A percentile compares a stretch with the other conserved stretches of the same genome.
These are phyloP conservation scores for Phalera bucephala DNA, from an alignment of 2,888 invertebrate species.

Conservation along the genomic window DNA sequence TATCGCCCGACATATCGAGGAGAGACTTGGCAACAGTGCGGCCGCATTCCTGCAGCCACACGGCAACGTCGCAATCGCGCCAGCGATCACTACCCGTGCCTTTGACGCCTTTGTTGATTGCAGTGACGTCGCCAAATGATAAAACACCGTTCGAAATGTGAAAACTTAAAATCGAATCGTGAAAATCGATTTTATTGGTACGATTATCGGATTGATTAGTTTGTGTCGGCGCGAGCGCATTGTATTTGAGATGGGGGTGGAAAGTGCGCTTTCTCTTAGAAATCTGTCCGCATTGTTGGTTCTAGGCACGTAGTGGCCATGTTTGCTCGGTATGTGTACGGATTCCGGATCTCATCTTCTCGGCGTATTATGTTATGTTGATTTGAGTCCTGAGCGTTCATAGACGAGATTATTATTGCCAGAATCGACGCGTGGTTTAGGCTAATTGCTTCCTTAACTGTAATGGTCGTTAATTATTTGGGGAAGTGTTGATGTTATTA, in stretches of 20 bases:
- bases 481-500: too few relatives aligned
- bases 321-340: slow-evolving; percentile 11
- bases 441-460: too few relatives aligned
- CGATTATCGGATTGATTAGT: not conserved
- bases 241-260: slow-evolving; percentile 30
- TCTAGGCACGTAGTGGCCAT: slow-evolving; percentile 24
- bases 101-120: slow-evolving; percentile 67
- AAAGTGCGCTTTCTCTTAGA: slow-evolving; percentile 41
- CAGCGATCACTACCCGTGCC: slow-evolving; percentile 54
- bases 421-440: too few relatives aligned
- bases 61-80: slow-evolving; percentile 72
- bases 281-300: slow-evolving; percentile 27
- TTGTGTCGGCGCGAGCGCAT: slow-evolving; percentile 12
- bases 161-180: slow-evolving; percentile 38
- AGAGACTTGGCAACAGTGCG: slow-evolving; percentile 68
- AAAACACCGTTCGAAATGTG: slow-evolving; percentile 54
- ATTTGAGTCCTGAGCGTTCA: too few relatives aligned
- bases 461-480: too few relatives aligned
- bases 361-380: too few relatives aligned
- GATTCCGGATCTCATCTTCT: slow-evolving; percentile 12
- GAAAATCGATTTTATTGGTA: slow-evolving; percentile 7
- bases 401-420: too few relatives aligned
- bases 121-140: slow-evolving; percentile 60
- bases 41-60: slow-evolving; percentile 67
- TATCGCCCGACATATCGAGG: slow-evolving; percentile 59